Evolutionary conservation across 2,797 vertebrate species (phyloP).

Genomic region (Pelochelys cantorii): DNA sequence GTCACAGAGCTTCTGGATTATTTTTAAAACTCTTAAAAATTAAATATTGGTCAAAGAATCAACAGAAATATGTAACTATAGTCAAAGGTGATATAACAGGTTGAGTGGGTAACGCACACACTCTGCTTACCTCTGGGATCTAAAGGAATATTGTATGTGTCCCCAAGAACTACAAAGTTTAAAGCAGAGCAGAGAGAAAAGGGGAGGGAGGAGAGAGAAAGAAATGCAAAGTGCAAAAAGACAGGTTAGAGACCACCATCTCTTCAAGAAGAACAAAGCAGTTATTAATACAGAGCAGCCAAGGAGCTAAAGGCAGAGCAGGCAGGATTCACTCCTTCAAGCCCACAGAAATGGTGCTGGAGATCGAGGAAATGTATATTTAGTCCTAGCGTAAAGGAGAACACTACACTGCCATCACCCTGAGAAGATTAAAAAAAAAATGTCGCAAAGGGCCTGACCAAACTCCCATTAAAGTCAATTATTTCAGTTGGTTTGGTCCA

Average conservation of each 20-base stretch:
- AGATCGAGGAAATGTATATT: neutral
- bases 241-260: constrained; percentile 88
- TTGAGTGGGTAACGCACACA: constrained; percentile 23
- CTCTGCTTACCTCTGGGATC: constrained; percentile 98
- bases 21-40: neutral
- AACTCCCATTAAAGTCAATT: neutral
- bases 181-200: constrained; percentile 85
- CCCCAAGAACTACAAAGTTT: constrained; percentile 95
- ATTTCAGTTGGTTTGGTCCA: neutral
- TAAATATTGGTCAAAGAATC: constrained; percentile 31
- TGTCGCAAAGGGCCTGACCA: neutral
- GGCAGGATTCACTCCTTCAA: constrained; percentile 27
- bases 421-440: neutral
- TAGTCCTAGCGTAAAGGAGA: neutral
- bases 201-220: constrained; percentile 77
- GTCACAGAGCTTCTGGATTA: neutral
- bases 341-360: neutral
- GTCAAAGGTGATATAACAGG: neutral
- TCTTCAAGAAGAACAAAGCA: constrained; percentile 83
- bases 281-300: constrained; percentile 79
- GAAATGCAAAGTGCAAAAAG: constrained; percentile 86
- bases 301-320: constrained; percentile 47
- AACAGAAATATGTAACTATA: constrained; percentile 43
- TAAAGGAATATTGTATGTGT: constrained; percentile 99
- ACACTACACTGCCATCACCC: neutral